Base-by-base conservation (phyloP, 92 coral and sea anemone species). In the Zoanthus sociatus region DNA sequence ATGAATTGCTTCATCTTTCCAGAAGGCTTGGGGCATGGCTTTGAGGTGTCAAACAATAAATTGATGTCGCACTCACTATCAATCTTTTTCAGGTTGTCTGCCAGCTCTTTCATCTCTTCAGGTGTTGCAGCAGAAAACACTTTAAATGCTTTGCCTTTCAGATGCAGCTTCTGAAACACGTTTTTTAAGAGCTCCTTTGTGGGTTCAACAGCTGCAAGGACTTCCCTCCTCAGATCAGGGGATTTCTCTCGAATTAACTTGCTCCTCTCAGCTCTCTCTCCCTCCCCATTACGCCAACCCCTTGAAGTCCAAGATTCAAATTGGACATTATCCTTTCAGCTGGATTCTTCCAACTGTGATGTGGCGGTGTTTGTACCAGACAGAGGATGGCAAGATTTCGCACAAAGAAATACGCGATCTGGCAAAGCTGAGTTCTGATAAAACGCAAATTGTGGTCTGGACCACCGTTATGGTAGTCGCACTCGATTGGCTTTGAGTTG, bases 291-390 rank as follows among this genome's bases (percentile, higher is more conserved):
- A 90, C 91, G 45, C 93, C 90, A 66, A 73, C 58, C 37, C 91
- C 93, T 87, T 87, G 88, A 45, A 87, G 84, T n/a, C 88, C 91
- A 55, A 90, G 48, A 73, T 90, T 87, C 71, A 90, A 79, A 74
- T 87, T 90, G 26, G 91, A 81, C 93, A 90, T 90, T 20, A 90
- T 84, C 54, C 90, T 61, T 54, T 90, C 90, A 30, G 90, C 90
- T 15, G 93, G 87, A 73, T 90, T 87, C 67, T 87, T 86, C 90
- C 93, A 77, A 21, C 66, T 58, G 21, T 84, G 89, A 20, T 89
- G 88, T 16, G 89, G 86, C 20, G 92, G 89, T n/a, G 92, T 89
- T 51, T 84, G 86, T 30, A 89, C 89, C 44, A 84, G 89, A 45
- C 32, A 17, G 58, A 89, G 89, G 42, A 76, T 42, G 82, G 84